Conservation (phyloP, 1,140 invertebrate genomes). For the Tyrophagus putrescentiae region DNA sequence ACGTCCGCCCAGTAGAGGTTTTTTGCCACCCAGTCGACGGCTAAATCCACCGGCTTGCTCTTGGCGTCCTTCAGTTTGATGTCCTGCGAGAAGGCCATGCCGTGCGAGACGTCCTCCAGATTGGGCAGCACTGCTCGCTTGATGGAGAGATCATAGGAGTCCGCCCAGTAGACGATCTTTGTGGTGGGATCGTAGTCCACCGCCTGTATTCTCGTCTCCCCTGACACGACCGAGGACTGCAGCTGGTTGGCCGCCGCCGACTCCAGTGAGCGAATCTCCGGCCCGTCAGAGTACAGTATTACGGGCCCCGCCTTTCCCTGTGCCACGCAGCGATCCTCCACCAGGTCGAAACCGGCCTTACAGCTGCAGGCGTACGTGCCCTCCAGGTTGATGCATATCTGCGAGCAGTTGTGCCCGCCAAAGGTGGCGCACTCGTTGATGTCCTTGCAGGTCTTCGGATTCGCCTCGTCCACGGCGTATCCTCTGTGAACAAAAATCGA, state of each 20-base stretch:
- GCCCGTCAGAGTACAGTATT: constrained; percentile 48
- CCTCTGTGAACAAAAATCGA: constrained; percentile 70
- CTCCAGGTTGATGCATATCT: constrained; percentile 79
- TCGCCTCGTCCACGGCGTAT: constrained; percentile 51
- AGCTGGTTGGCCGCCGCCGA: constrained; percentile 28
- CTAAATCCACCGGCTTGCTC: constrained; percentile 57
- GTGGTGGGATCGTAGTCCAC: constrained; percentile 62
- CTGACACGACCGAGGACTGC: constrained; percentile 45
- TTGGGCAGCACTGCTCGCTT: constrained; percentile 75
- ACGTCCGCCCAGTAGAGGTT: constrained; percentile 90
- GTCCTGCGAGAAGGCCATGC: constrained; percentile 64
- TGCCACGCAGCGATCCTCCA: constrained; percentile 26
- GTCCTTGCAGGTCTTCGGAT: constrained; percentile 47
- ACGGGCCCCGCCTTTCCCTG: constrained; percentile 38
- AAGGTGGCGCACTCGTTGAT: constrained; percentile 72
- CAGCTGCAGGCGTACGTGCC: constrained; percentile 79
- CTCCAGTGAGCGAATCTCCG: constrained; percentile 63
- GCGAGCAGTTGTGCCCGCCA: constrained; percentile 73
- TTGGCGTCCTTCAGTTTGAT: constrained; percentile 53
- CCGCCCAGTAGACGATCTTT: constrained; percentile 83
- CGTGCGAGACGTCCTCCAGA: constrained; percentile 46
- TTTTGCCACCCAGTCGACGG: constrained; percentile 74
- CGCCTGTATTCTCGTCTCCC: constrained; percentile 69
- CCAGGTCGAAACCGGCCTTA: constrained; percentile 53
- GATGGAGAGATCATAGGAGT: constrained; percentile 71